These are phyloP conservation scores for Triplophysa rosa DNA, from an alignment of 2,113 vertebrate genomes.

Conservation along the genomic window DNA sequence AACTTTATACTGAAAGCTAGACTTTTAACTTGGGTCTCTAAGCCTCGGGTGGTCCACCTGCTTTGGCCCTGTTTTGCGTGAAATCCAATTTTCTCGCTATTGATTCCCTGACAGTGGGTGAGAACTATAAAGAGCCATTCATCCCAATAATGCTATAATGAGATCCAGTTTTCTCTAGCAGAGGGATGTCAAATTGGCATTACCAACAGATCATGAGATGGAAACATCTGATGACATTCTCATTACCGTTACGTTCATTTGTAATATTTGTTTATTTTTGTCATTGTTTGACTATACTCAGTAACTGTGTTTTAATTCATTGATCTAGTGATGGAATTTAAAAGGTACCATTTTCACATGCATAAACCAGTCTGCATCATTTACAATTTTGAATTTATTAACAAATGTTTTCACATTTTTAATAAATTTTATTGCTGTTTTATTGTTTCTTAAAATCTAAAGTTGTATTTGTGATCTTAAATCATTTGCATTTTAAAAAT, in stretches of 20 bases:
- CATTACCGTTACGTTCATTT: constrained; percentile 4
- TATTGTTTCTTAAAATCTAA: too few species aligned
- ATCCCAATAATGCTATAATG: constrained; percentile 30
- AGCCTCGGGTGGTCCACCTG: not conserved
- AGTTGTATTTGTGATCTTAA: too few species aligned
- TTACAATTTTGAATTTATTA: not conserved
- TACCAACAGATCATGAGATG: not conserved
- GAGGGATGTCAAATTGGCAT: constrained; percentile 11
- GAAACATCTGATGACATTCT: not conserved
- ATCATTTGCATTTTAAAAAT: too few species aligned
- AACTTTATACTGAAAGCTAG: not conserved
- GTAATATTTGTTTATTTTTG: not conserved
- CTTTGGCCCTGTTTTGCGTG: constrained; percentile 10
- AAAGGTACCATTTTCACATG: too few species aligned
- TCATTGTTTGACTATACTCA: not conserved
- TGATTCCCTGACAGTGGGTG: constrained; percentile 12
- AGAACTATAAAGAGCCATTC: constrained; percentile 20
- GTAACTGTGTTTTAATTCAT: too few species aligned
- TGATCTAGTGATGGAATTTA: too few species aligned
- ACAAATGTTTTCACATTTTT: too few species aligned
- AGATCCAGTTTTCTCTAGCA: constrained; percentile 24
- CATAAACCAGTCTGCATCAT: too few species aligned
- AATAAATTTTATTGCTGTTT: too few species aligned
- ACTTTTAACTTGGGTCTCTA: not conserved
- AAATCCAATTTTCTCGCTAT: constrained; percentile 29